These are phyloP conservation scores for Endomychus coccineus DNA, from an alignment of 2,888 invertebrate species.

Conservation along the genomic window DNA sequence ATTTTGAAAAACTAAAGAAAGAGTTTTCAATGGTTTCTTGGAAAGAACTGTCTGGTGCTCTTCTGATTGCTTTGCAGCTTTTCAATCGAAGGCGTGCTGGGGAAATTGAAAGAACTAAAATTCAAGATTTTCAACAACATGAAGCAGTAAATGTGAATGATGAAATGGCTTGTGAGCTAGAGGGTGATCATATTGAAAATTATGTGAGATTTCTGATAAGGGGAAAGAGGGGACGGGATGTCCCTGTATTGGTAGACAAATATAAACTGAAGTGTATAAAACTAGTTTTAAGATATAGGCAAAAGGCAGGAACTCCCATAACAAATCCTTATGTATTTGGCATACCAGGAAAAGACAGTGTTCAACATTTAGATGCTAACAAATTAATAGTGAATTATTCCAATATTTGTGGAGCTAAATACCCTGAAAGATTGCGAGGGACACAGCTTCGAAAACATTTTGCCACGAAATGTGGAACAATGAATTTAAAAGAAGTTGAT, in stretches of 20 bases:
- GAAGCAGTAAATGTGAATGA: slow-evolving; percentile 1
- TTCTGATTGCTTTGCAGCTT: slow-evolving; percentile 13
- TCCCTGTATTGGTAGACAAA: slow-evolving; percentile 11
- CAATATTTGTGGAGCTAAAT: slow-evolving; percentile 4
- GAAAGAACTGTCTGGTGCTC: slow-evolving; percentile 5
- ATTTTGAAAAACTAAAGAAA: too few species aligned
- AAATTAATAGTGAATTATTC: not conserved
- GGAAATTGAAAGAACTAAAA: slow-evolving; percentile 12
- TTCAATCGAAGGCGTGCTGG: slow-evolving; percentile 16
- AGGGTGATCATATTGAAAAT: slow-evolving; percentile 4
- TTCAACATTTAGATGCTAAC: slow-evolving; percentile 2
- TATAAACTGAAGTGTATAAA: too few species aligned
- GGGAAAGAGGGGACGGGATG: slow-evolving; percentile 9
- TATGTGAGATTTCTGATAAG: slow-evolving; percentile 9
- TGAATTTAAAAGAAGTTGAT: slow-evolving; percentile 3
- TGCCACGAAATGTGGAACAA: slow-evolving; percentile 1
- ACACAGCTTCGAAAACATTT: slow-evolving; percentile 4
- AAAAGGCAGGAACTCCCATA: slow-evolving; percentile 2
- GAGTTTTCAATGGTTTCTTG: not conserved
- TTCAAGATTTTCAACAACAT: slow-evolving; percentile 8
- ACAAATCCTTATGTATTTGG: slow-evolving; percentile 10
- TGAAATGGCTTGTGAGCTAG: too few species aligned
- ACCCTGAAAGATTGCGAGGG: not conserved
- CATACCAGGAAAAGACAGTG: not conserved
- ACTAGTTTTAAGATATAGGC: slow-evolving; percentile 5